A percentile compares a stretch with the other conserved stretches of the same genome.
Evolutionary conservation across 1,140 invertebrate species (phyloP).

Genomic region (Cotesia typhae): DNA sequence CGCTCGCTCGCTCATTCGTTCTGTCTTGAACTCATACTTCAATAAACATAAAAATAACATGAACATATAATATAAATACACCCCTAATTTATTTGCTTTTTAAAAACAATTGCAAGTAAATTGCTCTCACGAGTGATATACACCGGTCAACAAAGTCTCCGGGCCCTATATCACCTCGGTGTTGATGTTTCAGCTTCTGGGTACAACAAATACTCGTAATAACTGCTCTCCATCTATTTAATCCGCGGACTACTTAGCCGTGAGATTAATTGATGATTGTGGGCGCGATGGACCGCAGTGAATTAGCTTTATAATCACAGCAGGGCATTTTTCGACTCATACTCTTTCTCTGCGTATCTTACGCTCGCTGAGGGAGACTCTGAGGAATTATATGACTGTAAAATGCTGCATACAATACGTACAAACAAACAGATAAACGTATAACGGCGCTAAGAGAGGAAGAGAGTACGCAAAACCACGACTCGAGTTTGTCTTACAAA

Average conservation of each 20-base stretch:
- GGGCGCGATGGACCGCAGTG: conserved; percentile 54
- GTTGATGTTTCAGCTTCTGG: conserved; percentile 10
- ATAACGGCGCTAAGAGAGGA: conserved; percentile 12
- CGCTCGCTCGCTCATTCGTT: conserved; percentile 11
- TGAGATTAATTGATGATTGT: conserved; percentile 59
- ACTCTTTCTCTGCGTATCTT: too few species aligned
- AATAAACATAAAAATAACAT: too few species aligned
- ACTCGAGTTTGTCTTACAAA: conserved; percentile 63
- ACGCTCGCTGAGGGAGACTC: conserved; percentile 15
- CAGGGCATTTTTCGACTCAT: conserved; percentile 27
- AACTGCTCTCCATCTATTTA: conserved; percentile 30
- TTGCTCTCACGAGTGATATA: conserved; percentile 37
- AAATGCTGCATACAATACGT: too few species aligned
- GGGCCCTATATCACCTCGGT: conserved; percentile 11
- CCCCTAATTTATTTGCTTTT: conserved; percentile 40
- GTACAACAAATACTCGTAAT: conserved; percentile 37
- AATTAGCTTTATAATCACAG: conserved; percentile 42
- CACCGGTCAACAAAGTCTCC: conserved; percentile 10
- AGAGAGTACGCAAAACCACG: conserved; percentile 35
- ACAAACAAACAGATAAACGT: conserved; percentile 26
- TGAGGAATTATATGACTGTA: too few species aligned
- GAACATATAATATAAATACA: conserved; percentile 4
- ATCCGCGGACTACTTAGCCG: conserved; percentile 53
- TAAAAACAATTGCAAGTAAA: conserved; percentile 19
- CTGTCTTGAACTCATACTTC: too few species aligned